These are phyloP conservation scores for Gyrodactylus salaris DNA, from an alignment of 1,140 invertebrate species.

Conservation along the genomic window DNA sequence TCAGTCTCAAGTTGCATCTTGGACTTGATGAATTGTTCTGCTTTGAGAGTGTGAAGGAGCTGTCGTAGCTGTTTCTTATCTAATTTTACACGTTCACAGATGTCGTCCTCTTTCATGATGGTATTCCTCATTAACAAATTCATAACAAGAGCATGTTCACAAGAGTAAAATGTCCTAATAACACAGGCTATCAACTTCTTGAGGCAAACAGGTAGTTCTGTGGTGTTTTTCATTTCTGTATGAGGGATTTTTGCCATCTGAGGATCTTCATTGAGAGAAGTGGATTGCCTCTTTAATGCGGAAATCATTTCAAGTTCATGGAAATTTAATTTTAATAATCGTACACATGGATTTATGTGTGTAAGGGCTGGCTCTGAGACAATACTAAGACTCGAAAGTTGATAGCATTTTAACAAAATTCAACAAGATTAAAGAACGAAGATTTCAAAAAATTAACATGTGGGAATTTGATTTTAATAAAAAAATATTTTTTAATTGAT, in stretches of 20 bases:
- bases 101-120: conserved; percentile 83
- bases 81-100: conserved; percentile 61
- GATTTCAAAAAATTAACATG: too few relatives aligned
- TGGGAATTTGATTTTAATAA: too few relatives aligned
- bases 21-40: conserved; percentile 69
- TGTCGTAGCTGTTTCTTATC: conserved; percentile 65
- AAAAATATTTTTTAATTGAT: too few relatives aligned
- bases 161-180: conserved; percentile 55
- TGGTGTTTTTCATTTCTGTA: conserved; percentile 7
- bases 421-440: too few relatives aligned
- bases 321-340: too few relatives aligned
- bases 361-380: too few relatives aligned
- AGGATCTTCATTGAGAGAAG: neutral
- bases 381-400: too few relatives aligned
- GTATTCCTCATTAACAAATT: conserved; percentile 73
- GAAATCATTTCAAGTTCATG: neutral
- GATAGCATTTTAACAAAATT: too few relatives aligned
- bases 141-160: conserved; percentile 63
- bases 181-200: conserved; percentile 58
- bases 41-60: conserved; percentile 44
- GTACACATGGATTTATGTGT: too few relatives aligned
- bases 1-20: conserved; percentile 65
- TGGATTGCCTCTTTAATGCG: neutral
- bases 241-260: neutral
- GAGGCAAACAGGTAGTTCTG: conserved; percentile 21